Evolutionary conservation across 2,888 invertebrate genomes (phyloP).

Genomic region (Gryllus longicercus): DNA sequence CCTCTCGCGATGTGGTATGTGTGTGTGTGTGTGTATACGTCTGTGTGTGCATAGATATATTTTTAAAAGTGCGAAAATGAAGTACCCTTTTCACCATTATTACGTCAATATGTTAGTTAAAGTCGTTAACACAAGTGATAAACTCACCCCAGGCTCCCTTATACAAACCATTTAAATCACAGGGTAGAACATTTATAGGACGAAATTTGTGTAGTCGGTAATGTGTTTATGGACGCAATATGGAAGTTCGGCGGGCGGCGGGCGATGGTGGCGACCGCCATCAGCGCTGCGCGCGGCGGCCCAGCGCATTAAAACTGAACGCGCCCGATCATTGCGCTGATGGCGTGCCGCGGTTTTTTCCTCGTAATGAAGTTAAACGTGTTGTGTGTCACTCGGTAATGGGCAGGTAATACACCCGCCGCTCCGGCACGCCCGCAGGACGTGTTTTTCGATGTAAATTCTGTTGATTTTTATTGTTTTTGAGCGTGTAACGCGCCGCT

Average conservation of each 20-base stretch:
- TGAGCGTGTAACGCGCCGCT: conserved; percentile 8
- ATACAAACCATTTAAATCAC: conserved; percentile 28
- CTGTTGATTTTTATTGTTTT: conserved; percentile 17
- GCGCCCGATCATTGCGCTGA: conserved; percentile 8
- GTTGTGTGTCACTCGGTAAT: conserved; percentile 10
- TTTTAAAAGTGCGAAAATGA: conserved; percentile 33
- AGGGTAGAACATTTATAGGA: conserved; percentile 25
- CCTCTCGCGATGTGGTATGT: background rate
- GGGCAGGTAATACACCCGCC: conserved; percentile 8
- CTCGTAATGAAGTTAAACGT: conserved; percentile 17
- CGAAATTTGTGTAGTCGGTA: conserved; percentile 17
- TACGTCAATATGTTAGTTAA: conserved; percentile 41
- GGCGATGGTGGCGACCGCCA: background rate
- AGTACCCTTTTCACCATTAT: conserved; percentile 32
- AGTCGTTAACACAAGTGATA: conserved; percentile 40
- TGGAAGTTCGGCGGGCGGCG: conserved; percentile 17
- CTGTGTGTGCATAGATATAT: conserved; percentile 17
- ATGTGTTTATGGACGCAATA: conserved; percentile 17
- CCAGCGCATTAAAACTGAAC: background rate
- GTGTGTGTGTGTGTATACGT: background rate
- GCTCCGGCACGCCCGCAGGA: background rate
- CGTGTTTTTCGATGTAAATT: conserved; percentile 17
- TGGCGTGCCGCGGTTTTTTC: conserved; percentile 7
- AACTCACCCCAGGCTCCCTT: conserved; percentile 28
- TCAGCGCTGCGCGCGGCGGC: background rate